These are phyloP conservation scores for Acyrthosiphon pisum DNA, from an alignment of 1,140 invertebrate species.

Conservation along the genomic window DNA sequence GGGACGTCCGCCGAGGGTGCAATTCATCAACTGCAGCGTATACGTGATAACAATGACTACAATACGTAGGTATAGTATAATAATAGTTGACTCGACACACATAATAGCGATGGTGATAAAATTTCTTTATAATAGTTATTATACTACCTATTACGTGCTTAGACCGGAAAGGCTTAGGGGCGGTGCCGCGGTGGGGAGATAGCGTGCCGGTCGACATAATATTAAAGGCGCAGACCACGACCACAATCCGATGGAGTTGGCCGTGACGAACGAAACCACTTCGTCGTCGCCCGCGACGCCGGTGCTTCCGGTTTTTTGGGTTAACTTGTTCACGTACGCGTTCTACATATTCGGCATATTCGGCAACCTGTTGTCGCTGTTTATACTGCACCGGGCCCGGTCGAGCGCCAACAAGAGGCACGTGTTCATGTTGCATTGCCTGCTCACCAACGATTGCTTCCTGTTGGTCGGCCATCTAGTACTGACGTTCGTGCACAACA, in stretches of 20 bases:
- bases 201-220: no score
- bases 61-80: no score
- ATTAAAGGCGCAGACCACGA: background rate
- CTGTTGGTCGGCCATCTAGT: constrained; percentile 68
- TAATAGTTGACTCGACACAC: no score
- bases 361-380: constrained; percentile 69
- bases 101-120: no score
- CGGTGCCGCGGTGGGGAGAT: no score
- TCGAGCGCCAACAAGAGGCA: constrained; percentile 76
- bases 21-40: no score
- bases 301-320: constrained; percentile 60
- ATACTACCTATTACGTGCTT: no score
- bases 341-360: constrained; percentile 69
- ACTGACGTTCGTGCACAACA: constrained; percentile 69
- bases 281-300: background rate
- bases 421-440: constrained; percentile 77
- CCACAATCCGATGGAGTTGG: background rate
- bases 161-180: no score
- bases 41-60: no score
- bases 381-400: constrained; percentile 66
- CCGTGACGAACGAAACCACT: background rate
- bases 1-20: no score
- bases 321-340: constrained; percentile 47
- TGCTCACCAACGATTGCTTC: constrained; percentile 80
- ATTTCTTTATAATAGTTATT: no score